Evolutionary conservation across 2,797 vertebrate genomes (phyloP).

Genomic region (Crocodylus rhombifer): DNA sequence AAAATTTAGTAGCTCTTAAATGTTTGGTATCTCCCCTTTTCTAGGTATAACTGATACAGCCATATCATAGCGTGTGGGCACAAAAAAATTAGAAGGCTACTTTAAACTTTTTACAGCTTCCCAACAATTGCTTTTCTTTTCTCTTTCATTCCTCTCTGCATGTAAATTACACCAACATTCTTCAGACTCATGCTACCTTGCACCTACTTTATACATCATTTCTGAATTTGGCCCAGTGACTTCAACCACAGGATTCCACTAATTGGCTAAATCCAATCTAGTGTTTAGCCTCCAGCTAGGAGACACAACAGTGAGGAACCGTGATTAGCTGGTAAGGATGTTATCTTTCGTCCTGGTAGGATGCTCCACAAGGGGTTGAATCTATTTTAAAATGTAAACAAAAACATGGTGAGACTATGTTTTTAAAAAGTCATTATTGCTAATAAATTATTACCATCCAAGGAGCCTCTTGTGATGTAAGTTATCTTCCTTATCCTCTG

Average conservation of each 20-base stretch:
- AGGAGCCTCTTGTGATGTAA: not conserved
- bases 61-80: no score
- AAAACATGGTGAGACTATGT: not conserved
- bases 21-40: not conserved
- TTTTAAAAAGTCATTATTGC: slow-evolving; percentile 11
- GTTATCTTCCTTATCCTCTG: slow-evolving; percentile 16
- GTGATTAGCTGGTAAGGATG: not conserved
- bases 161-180: not conserved
- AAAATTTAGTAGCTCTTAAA: not conserved
- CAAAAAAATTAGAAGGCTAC: not conserved
- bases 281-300: not conserved
- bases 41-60: no score
- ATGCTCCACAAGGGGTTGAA: not conserved
- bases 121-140: not conserved
- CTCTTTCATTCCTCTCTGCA: not conserved
- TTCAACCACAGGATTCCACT: not conserved
- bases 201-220: not conserved
- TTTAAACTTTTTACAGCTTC: not conserved
- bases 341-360: not conserved
- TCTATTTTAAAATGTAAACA: slow-evolving; percentile 46
- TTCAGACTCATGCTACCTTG: not conserved
- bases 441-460: slow-evolving; percentile 20
- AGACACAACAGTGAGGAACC: not conserved
- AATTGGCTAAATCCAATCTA: slow-evolving; percentile 8
- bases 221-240: not conserved